Conservation (phyloP, 2,113 vertebrate species). For the Labeo rohita region DNA sequence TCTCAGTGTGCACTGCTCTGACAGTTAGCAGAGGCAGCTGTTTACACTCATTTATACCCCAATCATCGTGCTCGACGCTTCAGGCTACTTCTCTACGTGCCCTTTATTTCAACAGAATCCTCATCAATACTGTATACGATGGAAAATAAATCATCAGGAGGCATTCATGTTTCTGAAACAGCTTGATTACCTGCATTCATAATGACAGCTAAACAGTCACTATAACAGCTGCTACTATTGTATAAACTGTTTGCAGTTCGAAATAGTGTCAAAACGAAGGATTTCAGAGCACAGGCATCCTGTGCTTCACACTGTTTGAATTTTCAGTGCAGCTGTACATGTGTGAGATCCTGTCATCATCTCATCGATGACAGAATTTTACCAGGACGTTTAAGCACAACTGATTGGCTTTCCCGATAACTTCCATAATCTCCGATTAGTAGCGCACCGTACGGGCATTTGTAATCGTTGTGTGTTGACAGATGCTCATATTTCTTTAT, state of each 20-base stretch:
- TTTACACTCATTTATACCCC: slow-evolving; percentile 77
- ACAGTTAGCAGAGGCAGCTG: slow-evolving; percentile 78
- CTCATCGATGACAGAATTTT: background rate
- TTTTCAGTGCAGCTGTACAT: slow-evolving; percentile 11
- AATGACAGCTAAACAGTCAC: background rate
- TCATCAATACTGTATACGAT: slow-evolving; percentile 21
- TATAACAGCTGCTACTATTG: slow-evolving; percentile 1
- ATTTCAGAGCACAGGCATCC: background rate
- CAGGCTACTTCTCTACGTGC: slow-evolving; percentile 55
- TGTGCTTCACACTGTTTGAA: background rate
- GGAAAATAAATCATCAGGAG: background rate
- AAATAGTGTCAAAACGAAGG: background rate
- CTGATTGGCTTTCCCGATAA: background rate
- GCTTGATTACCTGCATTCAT: background rate
- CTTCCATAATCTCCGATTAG: background rate
- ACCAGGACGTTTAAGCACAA: background rate
- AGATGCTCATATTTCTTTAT: slow-evolving; percentile 2
- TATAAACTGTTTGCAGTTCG: background rate
- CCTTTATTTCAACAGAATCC: slow-evolving; percentile 32
- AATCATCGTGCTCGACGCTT: slow-evolving; percentile 65
- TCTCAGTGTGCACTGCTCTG: slow-evolving; percentile 64
- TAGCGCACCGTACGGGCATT: background rate
- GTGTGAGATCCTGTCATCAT: background rate
- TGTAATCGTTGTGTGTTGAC: slow-evolving; percentile 7
- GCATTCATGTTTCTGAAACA: slow-evolving; percentile 20